These are phyloP conservation scores for Staurois parvus DNA, from an alignment of 2,797 vertebrate genomes.

Conservation along the genomic window DNA sequence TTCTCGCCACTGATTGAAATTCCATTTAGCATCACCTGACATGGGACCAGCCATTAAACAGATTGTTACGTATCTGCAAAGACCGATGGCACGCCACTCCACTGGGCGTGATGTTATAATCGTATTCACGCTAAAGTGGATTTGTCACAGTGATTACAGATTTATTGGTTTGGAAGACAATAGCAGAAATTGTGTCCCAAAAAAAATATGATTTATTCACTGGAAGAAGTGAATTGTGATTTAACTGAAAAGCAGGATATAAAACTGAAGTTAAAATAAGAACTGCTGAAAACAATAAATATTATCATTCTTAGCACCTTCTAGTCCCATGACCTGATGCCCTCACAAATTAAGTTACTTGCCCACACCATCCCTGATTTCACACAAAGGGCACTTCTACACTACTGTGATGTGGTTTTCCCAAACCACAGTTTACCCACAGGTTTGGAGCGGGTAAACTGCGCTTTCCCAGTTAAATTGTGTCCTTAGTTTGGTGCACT, in stretches of 20 bases:
- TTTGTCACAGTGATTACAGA: neutral
- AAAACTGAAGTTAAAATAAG: neutral
- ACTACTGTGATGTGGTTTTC: no score
- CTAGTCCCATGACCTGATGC: neutral
- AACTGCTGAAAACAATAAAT: no score
- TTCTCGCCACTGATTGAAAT: neutral
- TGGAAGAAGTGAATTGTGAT: neutral
- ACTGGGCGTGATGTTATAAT: neutral
- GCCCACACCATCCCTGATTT: no score
- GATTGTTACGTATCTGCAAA: neutral
- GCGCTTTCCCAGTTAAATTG: no score
- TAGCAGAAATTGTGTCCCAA: neutral
- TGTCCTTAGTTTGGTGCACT: no score
- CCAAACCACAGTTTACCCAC: no score
- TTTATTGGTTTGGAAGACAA: neutral
- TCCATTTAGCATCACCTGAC: constrained; percentile 1
- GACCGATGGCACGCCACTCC: neutral
- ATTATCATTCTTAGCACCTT: neutral
- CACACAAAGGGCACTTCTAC: no score
- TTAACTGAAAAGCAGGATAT: neutral
- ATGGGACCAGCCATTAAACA: neutral
- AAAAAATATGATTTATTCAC: neutral
- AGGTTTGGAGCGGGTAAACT: no score
- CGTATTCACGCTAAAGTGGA: neutral
- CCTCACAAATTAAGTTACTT: no score